Conservation (phyloP, 2,888 invertebrate species). For the Sympetrum striolatum region DNA sequence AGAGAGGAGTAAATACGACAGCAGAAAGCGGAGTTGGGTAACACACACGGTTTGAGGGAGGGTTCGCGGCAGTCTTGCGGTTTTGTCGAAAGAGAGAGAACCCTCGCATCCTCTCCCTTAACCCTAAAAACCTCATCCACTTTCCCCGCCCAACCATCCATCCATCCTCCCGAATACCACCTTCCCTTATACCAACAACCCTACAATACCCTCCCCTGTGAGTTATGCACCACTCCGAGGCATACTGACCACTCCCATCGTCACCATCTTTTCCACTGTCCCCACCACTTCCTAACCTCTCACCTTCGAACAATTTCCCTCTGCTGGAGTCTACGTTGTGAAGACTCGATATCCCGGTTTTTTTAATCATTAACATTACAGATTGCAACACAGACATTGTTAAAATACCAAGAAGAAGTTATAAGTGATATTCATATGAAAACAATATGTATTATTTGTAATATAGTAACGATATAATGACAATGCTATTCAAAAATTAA, state of each 20-base stretch:
- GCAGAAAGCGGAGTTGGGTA: background rate
- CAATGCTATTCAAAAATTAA: no score
- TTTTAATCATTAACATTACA: no score
- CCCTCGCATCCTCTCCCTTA: background rate
- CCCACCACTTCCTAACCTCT: background rate
- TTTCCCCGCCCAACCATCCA: background rate
- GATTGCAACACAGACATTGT: no score
- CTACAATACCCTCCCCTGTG: background rate
- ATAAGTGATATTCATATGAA: no score
- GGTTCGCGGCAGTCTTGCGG: background rate
- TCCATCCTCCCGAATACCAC: background rate
- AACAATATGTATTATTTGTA: no score
- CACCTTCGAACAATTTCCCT: background rate
- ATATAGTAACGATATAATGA: no score
- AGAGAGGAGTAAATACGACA: background rate
- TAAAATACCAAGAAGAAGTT: no score
- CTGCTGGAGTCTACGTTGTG: background rate
- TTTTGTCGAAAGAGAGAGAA: background rate
- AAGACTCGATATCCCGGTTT: no score
- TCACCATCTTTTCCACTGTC: background rate
- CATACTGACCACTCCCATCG: background rate
- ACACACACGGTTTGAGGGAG: background rate
- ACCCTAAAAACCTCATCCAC: background rate
- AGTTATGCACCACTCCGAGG: conserved; percentile 3
- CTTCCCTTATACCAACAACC: background rate